Conservation (phyloP, 1,140 invertebrate genomes). For the Ooceraea biroi region DNA sequence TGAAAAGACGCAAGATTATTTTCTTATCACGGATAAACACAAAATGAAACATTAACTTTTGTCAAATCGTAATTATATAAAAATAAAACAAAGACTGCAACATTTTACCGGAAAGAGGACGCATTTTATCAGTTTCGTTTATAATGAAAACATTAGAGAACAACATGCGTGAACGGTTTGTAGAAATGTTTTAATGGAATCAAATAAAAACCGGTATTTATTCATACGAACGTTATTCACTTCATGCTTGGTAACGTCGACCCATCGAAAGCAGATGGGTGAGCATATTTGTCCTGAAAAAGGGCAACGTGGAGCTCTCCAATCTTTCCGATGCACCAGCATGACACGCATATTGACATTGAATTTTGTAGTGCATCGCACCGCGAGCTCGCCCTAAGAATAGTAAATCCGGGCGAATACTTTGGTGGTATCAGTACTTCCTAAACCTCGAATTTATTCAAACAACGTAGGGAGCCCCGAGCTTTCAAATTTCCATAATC, state of each 20-base stretch:
- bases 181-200: background rate
- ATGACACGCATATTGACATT: slow-evolving; percentile 48
- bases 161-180: background rate
- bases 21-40: background rate
- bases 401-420: slow-evolving; percentile 52
- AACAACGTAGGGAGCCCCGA: slow-evolving; percentile 57
- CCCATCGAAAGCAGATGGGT: background rate
- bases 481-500: slow-evolving; percentile 68
- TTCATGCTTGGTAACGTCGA: background rate
- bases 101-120: background rate
- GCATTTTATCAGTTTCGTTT: background rate
- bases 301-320: background rate
- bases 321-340: slow-evolving; percentile 24
- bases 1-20: background rate
- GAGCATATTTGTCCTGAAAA: slow-evolving; percentile 6
- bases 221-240: too few relatives aligned
- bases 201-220: too few relatives aligned
- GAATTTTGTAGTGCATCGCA: slow-evolving; percentile 31
- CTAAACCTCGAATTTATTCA: slow-evolving; percentile 65
- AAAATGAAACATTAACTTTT: background rate
- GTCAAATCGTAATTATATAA: background rate
- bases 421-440: slow-evolving; percentile 44
- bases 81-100: background rate
- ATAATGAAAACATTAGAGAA: background rate
- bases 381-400: slow-evolving; percentile 38